Evolutionary conservation across 2,113 vertebrate species (phyloP).

Genomic region (Bubo bubo): DNA sequence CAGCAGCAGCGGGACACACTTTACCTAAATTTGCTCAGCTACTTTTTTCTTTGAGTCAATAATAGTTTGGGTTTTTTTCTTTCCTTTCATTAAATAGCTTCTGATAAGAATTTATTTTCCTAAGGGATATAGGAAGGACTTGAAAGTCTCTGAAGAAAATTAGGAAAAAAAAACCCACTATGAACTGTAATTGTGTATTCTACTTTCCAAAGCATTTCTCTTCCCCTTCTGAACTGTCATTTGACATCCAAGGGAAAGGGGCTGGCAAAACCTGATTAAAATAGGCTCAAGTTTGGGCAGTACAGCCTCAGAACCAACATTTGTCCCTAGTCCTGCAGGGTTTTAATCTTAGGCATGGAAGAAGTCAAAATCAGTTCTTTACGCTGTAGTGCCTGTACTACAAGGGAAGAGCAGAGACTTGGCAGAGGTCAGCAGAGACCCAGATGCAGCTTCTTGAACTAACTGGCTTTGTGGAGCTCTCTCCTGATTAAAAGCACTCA

Average conservation of each 20-base stretch:
- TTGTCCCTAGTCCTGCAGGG: neutral
- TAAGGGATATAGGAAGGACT: neutral
- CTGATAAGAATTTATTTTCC: neutral
- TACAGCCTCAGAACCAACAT: neutral
- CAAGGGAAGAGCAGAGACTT: neutral
- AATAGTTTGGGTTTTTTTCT: neutral
- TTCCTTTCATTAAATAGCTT: neutral
- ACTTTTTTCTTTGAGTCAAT: neutral
- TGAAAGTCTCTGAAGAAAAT: neutral
- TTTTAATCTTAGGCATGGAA: neutral
- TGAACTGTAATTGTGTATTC: neutral
- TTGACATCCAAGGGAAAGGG: neutral
- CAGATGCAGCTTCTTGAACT: neutral
- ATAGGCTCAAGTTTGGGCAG: neutral
- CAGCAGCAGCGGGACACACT: neutral
- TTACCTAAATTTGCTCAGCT: neutral
- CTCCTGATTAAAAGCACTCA: neutral
- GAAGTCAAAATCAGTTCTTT: neutral
- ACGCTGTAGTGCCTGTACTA: rapidly evolving
- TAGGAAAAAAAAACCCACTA: neutral
- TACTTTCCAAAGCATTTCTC: neutral
- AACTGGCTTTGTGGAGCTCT: neutral
- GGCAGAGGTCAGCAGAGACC: neutral
- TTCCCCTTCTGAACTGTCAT: neutral
- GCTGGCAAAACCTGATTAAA: neutral